Base-by-base conservation (phyloP, 1,140 invertebrate genomes). In the Ctenoplectra terminalis region DNA sequence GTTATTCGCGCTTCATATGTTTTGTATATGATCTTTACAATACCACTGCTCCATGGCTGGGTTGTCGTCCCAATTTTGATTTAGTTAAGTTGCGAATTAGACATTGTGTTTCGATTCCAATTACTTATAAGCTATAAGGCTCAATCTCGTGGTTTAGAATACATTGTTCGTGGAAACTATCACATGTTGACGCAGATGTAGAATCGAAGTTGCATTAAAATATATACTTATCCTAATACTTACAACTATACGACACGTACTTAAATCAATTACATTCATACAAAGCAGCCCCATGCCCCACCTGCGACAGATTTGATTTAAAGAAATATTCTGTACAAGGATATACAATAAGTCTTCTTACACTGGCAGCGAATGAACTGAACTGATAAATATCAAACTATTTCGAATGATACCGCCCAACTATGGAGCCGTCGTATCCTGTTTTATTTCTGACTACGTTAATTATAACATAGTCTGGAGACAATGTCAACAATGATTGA, bases 401-500 rank as follows among this genome's bases (percentile, higher is more conserved):
- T 81, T 71, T 67, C 17, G 75, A 71, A 50, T 83, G 76, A 83
- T 83, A 79, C 58, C 50, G 61, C 48, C 64, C 70, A 77, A 60
- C 81, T 76, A 70, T 50, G 56, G 54, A 71, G 72, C 81, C 52
- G 54, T 64, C 70, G 61, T 67, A 83, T 86, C 77, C 66, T 76
- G 74, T 75, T 75, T 77, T 63, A 54, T 78, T 78, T 79, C 67
- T 79, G 80, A 85, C 70, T 85, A 85, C 61, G 60, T 76, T 75
- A 87, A 40, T 64, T 82, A 63, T 63, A 86, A 87, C 83, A 83
- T 84, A 87, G 82, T 86, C 76, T 87, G 84, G 87, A 90, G 76
- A 90, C 85, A 87, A 90, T 90, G 86, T 89, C 85, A 89, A 83
- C 85, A 86, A 89, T 91, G 86, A 91, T 87, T 90, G 87, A 91